Evolutionary conservation across 2,113 vertebrate species (phyloP).

Genomic region (Phalacrocorax aristotelis): DNA sequence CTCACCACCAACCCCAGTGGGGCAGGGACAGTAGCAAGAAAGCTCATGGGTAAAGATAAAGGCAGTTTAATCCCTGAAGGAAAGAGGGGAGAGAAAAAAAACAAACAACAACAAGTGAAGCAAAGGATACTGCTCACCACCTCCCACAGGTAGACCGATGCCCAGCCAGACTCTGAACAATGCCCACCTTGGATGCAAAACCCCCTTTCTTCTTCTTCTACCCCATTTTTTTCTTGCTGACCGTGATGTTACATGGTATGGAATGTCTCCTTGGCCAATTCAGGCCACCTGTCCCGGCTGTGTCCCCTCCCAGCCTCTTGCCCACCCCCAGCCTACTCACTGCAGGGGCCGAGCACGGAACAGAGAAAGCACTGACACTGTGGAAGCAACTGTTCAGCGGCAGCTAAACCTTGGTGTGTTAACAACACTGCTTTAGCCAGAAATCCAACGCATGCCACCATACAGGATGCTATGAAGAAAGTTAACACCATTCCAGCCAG

Average conservation of each 20-base stretch:
- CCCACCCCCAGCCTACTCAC: neutral
- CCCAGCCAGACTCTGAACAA: neutral
- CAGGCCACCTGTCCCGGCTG: too few species aligned
- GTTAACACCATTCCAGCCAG: neutral
- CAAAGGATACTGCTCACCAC: neutral
- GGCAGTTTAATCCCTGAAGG: neutral
- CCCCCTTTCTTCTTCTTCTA: neutral
- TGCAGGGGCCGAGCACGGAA: neutral
- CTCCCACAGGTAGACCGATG: neutral
- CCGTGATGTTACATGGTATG: neutral
- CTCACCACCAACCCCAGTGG: neutral
- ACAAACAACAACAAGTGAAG: neutral
- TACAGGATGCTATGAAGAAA: neutral
- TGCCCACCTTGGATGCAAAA: neutral
- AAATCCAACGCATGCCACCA: neutral
- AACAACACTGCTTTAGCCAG: neutral
- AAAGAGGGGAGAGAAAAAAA: neutral
- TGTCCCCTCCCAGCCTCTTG: neutral
- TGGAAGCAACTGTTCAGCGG: neutral
- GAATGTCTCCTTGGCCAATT: neutral
- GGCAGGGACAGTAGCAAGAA: neutral
- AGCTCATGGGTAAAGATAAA: neutral
- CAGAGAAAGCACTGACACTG: neutral
- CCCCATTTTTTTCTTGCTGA: neutral
- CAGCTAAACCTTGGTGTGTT: neutral